A percentile compares a stretch with the other conserved stretches of the same genome.
Conservation (phyloP, 2,113 vertebrate genomes). For the Pollimyrus isidori region DNA sequence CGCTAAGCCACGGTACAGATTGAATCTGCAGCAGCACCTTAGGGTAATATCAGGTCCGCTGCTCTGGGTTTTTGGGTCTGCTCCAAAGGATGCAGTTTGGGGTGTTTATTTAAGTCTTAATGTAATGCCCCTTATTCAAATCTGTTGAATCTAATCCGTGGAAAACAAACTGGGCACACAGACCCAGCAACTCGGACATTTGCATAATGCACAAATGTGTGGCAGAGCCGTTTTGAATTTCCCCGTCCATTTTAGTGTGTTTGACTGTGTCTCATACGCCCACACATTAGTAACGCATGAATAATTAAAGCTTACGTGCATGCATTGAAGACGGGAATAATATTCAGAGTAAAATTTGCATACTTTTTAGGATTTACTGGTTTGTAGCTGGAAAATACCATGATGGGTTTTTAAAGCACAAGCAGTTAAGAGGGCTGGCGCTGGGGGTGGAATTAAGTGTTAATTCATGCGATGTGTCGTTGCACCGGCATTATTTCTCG, state of each 20-base stretch:
- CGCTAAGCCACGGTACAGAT: conserved; percentile 17
- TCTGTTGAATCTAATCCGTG: neutral
- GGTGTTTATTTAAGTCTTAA: neutral
- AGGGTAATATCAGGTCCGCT: neutral
- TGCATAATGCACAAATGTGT: neutral
- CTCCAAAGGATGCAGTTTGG: neutral
- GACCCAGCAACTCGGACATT: neutral
- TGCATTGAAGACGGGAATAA: neutral
- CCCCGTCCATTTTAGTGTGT: neutral
- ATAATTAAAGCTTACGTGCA: neutral
- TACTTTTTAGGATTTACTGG: conserved; percentile 6
- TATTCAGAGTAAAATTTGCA: neutral
- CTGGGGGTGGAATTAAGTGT: neutral
- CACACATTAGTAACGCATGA: conserved; percentile 1
- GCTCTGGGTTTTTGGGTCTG: neutral
- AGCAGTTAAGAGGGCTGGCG: neutral
- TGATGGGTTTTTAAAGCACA: neutral
- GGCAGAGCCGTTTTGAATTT: neutral
- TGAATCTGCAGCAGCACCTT: neutral
- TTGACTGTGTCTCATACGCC: neutral
- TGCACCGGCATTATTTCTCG: neutral
- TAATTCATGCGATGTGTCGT: neutral
- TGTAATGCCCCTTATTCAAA: neutral
- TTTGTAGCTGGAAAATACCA: conserved; percentile 3
- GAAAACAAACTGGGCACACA: neutral